A percentile compares a stretch with the other conserved stretches of the same genome.
Conservation (phyloP, 2,888 invertebrate species). For the Drosophila quasianomalipes region DNA sequence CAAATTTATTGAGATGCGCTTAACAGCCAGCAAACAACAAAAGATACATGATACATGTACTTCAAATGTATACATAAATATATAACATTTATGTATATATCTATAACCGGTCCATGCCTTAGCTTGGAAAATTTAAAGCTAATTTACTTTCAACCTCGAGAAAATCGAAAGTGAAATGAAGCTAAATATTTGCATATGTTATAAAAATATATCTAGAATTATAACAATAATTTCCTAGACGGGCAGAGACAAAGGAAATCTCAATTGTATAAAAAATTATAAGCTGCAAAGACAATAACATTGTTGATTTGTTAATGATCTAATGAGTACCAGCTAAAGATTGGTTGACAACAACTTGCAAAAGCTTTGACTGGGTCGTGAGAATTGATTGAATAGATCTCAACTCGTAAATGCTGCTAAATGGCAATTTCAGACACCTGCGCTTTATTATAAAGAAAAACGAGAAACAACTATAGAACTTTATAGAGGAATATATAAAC, state of each 20-base stretch:
- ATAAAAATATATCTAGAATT: slow-evolving; percentile 1
- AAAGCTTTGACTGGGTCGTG: slow-evolving; percentile 35
- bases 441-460: slow-evolving; percentile 20
- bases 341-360: slow-evolving; percentile 24
- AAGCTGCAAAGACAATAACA: slow-evolving; percentile 18
- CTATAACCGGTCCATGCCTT: neutral
- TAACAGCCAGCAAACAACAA: slow-evolving; percentile 23
- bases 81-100: neutral
- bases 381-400: slow-evolving; percentile 38
- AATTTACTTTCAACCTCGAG: slow-evolving; percentile 28
- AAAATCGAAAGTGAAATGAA: slow-evolving; percentile 19
- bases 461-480: neutral
- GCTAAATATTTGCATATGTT: slow-evolving; percentile 8
- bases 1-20: slow-evolving; percentile 46
- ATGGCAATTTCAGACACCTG: slow-evolving; percentile 73
- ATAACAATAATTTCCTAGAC: slow-evolving; percentile 4
- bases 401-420: slow-evolving; percentile 32
- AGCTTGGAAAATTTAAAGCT: slow-evolving; percentile 22
- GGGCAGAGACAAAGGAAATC: neutral
- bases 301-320: slow-evolving; percentile 1
- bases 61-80: neutral
- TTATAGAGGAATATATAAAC: neutral
- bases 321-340: slow-evolving; percentile 22
- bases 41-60: neutral
- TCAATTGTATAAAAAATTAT: neutral